Evolutionary conservation across 2,113 vertebrate genomes (phyloP), one percentile per base, ranked within the genome.

Genomic region (Deroptyus accipitrinus): DNA sequence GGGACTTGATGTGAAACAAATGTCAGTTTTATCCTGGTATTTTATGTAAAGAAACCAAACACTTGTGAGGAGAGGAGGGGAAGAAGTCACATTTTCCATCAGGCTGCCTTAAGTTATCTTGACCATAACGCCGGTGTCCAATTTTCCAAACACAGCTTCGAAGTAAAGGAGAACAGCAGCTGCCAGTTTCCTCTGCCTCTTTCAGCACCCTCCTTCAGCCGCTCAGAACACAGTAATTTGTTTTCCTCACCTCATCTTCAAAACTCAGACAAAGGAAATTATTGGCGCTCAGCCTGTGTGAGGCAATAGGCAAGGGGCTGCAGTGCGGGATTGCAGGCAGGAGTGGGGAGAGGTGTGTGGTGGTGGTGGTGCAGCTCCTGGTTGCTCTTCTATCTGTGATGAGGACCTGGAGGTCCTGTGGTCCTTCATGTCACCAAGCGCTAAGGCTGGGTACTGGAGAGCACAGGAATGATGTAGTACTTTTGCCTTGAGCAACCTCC

Each of bases 81-180:
- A 88, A 72, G 39, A 90, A 78, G 16, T 77, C 17, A 94, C 19
- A 67, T 95, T 95, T 96, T 92, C 93, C 88, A 41, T 77, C 82
- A 88, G 64, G 25, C 37, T 88, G 17, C 37, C 33, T 70, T 55
- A 86, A 78, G 64, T 35, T 80, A 64, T 72, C 83, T 93, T 0
- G 0, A 75, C 86, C 6, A 0, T 83, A 86, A 88, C 1, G 7
- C 39, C 0, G 0, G 70, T 64, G 72, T 64, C 68, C 85, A 88
- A 75, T 88, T 96, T 95, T 93, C 79, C 51, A 2, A 92, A 61
- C 25, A 27, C 51, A 88, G 0, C 44, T 90, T 78, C 19, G 54
- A 93, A 92, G 15, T 52, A 74, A 61, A 81, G 73, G 46, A 93
- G 67, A 86, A 33, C 39, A 90, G 82, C 88, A 94, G 67, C 92